These are phyloP conservation scores for Corvus cornix DNA, from an alignment of 2,113 vertebrate genomes.

Conservation along the genomic window DNA sequence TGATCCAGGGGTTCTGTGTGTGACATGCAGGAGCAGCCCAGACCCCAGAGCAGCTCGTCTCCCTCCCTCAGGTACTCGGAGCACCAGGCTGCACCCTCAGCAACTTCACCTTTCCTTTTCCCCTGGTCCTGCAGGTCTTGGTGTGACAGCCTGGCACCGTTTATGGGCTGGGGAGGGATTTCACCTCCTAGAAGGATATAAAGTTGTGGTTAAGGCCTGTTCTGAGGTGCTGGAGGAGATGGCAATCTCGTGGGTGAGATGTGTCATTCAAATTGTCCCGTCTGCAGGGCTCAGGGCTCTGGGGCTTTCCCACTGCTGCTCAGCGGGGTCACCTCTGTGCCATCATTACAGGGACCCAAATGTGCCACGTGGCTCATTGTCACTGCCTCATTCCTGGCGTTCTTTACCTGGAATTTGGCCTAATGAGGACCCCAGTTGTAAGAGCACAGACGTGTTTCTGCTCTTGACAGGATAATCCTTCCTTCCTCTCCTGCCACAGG, in stretches of 20 bases:
- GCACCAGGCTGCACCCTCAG: background rate
- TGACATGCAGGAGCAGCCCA: background rate
- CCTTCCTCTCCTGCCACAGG: background rate
- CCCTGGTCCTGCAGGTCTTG: background rate
- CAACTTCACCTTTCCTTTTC: fast-evolving
- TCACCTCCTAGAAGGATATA: background rate
- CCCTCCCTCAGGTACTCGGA: background rate
- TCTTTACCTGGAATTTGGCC: background rate
- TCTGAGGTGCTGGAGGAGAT: background rate
- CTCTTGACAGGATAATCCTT: background rate
- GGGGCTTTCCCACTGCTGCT: background rate
- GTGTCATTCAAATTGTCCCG: fast-evolving
- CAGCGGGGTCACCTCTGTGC: background rate
- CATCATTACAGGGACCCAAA: fast-evolving
- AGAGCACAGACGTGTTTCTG: background rate
- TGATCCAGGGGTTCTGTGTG: background rate
- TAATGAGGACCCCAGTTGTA: background rate
- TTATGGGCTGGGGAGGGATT: background rate
- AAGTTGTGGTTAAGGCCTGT: background rate
- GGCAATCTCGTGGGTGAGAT: fast-evolving
- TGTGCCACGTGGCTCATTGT: background rate
- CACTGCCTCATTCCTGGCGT: background rate
- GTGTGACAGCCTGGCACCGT: background rate
- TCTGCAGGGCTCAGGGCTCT: background rate
- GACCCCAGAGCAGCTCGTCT: background rate